These are phyloP conservation scores for Pontoporia blainvillei DNA, from an alignment of 2,113 vertebrate species.

Conservation along the genomic window DNA sequence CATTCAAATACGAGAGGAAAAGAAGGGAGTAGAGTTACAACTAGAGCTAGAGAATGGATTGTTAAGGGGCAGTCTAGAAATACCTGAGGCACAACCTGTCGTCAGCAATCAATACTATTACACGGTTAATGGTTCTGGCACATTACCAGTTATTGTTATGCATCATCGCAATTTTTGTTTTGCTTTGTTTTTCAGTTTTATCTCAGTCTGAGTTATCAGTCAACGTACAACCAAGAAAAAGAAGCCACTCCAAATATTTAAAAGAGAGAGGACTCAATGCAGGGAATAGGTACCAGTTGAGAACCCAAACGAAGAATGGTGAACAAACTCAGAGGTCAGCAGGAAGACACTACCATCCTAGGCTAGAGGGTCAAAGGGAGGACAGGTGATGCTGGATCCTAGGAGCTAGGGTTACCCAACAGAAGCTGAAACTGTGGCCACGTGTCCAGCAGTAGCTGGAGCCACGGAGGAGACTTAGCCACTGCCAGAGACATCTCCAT, in stretches of 20 bases:
- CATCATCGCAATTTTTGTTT: not conserved
- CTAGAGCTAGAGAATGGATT: not conserved
- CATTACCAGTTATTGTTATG: not conserved
- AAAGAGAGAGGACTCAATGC: not conserved
- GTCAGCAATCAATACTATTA: not conserved
- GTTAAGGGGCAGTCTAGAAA: constrained; percentile 25
- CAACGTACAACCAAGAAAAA: not conserved
- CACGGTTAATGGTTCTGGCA: not conserved
- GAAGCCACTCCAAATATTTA: not conserved
- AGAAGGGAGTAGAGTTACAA: not conserved
- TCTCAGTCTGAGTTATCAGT: not conserved
- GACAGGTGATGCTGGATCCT: not conserved
- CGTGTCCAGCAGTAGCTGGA: not conserved
- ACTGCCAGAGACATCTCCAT: not conserved
- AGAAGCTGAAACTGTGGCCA: not conserved
- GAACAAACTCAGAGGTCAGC: not conserved
- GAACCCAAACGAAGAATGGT: not conserved
- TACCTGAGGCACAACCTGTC: not conserved
- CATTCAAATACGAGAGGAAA: constrained; percentile 24
- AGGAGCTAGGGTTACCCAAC: not conserved
- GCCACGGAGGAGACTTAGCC: not conserved
- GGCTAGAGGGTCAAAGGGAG: not conserved
- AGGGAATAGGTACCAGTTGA: not conserved
- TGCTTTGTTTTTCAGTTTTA: not conserved
- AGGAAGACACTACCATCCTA: not conserved